Percentiles rank a stretch among this genome's conserved stretches.
These are phyloP conservation scores for Epizoanthus stellaris DNA, from an alignment of 92 coral and sea anemone genomes.

Conservation along the genomic window DNA sequence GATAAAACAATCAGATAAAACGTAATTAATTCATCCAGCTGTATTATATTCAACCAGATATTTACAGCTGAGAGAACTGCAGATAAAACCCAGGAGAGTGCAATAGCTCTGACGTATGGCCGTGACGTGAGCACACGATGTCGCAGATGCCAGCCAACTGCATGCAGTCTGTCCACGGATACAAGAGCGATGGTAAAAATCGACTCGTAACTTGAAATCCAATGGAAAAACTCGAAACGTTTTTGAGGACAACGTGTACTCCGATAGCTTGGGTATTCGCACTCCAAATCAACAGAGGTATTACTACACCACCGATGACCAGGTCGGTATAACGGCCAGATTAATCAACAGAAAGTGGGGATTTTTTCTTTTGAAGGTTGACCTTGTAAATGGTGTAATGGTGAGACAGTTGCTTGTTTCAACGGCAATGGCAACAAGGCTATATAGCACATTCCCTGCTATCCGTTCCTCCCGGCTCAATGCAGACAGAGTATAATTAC, in stretches of 20 bases:
- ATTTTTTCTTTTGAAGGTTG: too few relatives aligned
- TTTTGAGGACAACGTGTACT: background rate
- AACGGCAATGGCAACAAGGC: too few relatives aligned
- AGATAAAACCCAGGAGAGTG: background rate
- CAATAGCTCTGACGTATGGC: background rate
- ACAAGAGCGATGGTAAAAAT: conserved; percentile 8
- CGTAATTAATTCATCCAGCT: background rate
- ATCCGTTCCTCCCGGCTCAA: too few relatives aligned
- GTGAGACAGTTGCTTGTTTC: too few relatives aligned
- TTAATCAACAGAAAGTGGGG: too few relatives aligned
- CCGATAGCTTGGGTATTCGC: background rate
- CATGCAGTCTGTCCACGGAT: conserved; percentile 5
- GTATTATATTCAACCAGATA: background rate
- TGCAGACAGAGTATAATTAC: too few relatives aligned
- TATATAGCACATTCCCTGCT: too few relatives aligned
- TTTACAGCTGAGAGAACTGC: background rate
- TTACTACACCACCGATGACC: background rate
- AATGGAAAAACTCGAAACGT: background rate
- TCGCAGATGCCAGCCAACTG: background rate
- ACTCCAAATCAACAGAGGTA: background rate
- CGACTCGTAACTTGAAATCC: background rate
- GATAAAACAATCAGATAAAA: background rate
- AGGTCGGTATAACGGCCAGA: too few relatives aligned
- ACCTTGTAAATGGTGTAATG: too few relatives aligned
- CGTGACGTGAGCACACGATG: background rate